phyloP scores from a whole-genome alignment of 2,797 vertebrate genomes.

The Crocidura indochinensis region DNA sequence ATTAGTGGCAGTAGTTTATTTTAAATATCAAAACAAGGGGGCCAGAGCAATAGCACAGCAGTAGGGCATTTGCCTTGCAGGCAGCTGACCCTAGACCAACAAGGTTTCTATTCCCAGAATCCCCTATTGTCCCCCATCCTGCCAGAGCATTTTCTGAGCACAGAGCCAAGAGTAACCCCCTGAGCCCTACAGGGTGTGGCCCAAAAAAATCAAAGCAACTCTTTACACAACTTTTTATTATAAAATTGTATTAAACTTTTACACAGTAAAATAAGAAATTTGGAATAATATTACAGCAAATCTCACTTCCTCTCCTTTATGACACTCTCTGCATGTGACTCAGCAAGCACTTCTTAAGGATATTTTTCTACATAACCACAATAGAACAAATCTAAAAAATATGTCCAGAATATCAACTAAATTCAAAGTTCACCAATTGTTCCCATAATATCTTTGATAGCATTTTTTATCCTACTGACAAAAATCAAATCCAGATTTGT shows the following conservation, averaged over 20 bases:
- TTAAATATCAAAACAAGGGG: conserved; percentile 13
- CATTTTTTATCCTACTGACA: not conserved
- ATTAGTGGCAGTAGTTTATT: not conserved
- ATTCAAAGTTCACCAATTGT: not conserved
- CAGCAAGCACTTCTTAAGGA: not conserved
- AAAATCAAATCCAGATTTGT: conserved; percentile 36
- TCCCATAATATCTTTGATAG: conserved; percentile 10
- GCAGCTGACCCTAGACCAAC: too few relatives aligned
- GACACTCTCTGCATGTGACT: not conserved
- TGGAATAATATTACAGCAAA: conserved; percentile 13
- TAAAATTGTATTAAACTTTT: not conserved
- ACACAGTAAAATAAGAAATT: not conserved
- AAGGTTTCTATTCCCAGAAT: too few relatives aligned
- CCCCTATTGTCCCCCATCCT: not conserved
- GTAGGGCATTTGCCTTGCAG: too few relatives aligned
- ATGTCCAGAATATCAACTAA: conserved; percentile 5
- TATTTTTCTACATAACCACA: conserved; percentile 8
- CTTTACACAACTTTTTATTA: conserved; percentile 1
- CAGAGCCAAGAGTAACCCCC: too few relatives aligned
- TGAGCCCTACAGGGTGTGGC: too few relatives aligned
- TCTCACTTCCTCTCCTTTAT: not conserved
- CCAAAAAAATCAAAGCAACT: conserved; percentile 7
- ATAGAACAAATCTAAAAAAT: conserved; percentile 24
- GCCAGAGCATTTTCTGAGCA: too few relatives aligned
- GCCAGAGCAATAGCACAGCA: too few relatives aligned